These are phyloP conservation scores for Cataglyphis cursor DNA, from an alignment of 2,888 invertebrate species.

Conservation along the genomic window DNA sequence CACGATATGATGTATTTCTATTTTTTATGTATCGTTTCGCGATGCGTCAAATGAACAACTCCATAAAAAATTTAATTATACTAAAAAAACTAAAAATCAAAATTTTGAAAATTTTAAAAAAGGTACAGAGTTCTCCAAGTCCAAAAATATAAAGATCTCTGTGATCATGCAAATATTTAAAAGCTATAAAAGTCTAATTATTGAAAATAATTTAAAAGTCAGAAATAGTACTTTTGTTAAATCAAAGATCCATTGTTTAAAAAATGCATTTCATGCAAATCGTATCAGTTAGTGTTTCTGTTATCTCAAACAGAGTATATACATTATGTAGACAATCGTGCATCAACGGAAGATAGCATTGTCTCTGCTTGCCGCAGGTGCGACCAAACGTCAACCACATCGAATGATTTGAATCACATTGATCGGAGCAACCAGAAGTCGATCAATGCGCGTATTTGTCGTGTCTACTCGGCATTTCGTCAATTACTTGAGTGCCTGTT, in stretches of 20 bases:
- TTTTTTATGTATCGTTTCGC: not conserved
- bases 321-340: constrained; percentile 12
- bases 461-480: constrained; percentile 30
- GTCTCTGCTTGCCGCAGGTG: constrained; percentile 45
- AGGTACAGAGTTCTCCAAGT: not conserved
- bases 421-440: constrained; percentile 28
- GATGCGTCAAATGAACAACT: not conserved
- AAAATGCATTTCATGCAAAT: not conserved
- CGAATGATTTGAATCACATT: constrained; percentile 66
- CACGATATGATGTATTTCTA: not conserved
- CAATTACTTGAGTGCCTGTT: constrained; percentile 39
- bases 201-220: not conserved
- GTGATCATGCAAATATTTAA: not conserved
- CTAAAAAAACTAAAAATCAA: not conserved
- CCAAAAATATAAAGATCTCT: not conserved
- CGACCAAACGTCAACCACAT: constrained; percentile 41
- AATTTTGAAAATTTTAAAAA: not conserved
- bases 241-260: not conserved
- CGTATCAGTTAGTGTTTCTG: not conserved
- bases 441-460: constrained; percentile 31
- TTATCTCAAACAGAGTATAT: constrained; percentile 11
- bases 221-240: not conserved
- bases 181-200: not conserved
- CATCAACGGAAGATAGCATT: constrained; percentile 51
- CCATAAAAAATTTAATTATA: not conserved